phyloP scores from a whole-genome alignment of 2,113 vertebrate species.

The Lagopus leucura region DNA sequence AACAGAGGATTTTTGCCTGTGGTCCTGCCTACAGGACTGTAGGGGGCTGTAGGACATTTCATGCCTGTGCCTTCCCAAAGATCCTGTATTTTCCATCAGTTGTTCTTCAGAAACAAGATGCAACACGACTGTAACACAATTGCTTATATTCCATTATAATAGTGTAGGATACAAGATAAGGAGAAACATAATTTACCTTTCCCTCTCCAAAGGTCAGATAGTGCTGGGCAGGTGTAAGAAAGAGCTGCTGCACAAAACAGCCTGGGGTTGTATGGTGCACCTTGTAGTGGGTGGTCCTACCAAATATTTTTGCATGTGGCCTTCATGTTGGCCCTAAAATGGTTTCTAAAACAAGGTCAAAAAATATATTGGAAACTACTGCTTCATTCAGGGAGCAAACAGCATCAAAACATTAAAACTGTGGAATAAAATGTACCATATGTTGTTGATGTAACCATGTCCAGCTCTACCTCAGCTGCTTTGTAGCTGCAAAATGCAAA shows the following conservation, averaged over 20 bases:
- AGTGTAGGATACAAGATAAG: neutral
- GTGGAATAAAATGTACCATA: constrained; percentile 54
- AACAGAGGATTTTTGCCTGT: neutral
- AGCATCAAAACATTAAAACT: constrained; percentile 49
- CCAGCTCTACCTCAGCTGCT: constrained; percentile 1
- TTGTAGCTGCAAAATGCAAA: neutral
- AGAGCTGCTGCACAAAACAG: constrained; percentile 7
- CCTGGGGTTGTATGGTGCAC: neutral
- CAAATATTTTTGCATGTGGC: neutral
- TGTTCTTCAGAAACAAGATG: neutral
- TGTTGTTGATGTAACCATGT: neutral
- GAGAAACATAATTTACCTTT: neutral
- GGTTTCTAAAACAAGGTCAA: constrained; percentile 57
- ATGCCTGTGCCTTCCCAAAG: neutral
- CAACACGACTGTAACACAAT: neutral
- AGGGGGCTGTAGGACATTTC: neutral
- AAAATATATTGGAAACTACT: constrained; percentile 22
- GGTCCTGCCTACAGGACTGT: too few relatives aligned
- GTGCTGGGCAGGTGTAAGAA: constrained; percentile 34
- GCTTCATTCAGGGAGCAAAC: constrained; percentile 24
- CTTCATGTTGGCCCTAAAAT: neutral
- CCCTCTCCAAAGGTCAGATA: neutral
- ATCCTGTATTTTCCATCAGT: neutral
- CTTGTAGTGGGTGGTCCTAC: constrained; percentile 22
- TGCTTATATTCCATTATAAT: neutral